Conservation (phyloP, 2,113 vertebrate species). For the Stictonetta naevosa region DNA sequence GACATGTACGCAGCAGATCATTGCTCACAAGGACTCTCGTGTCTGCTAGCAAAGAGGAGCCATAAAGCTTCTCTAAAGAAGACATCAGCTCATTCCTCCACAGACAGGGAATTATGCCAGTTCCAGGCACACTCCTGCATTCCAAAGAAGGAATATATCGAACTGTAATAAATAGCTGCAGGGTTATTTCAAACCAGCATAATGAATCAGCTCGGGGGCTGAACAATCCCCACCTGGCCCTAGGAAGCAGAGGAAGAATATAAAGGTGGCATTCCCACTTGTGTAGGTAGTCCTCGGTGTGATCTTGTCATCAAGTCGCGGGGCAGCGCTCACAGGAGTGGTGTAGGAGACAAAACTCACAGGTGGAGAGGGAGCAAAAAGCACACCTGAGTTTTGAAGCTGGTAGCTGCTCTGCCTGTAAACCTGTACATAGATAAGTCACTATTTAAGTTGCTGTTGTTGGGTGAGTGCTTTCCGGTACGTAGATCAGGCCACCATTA, state of each 20-base stretch:
- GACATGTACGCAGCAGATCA: neutral
- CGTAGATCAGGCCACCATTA: neutral
- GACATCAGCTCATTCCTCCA: neutral
- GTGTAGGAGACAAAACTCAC: neutral
- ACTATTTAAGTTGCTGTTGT: neutral
- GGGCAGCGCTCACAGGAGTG: neutral
- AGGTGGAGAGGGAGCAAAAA: neutral
- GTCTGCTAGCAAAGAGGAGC: neutral
- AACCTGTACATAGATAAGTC: neutral
- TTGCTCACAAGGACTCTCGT: neutral
- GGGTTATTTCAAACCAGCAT: slow-evolving; percentile 14
- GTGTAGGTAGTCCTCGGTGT: neutral
- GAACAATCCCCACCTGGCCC: neutral
- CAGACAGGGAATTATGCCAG: neutral
- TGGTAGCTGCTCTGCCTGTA: neutral
- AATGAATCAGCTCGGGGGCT: slow-evolving; percentile 37
- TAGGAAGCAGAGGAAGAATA: neutral
- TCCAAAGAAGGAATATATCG: neutral
- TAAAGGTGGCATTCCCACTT: slow-evolving; percentile 16
- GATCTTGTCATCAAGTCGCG: neutral
- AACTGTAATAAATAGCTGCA: neutral
- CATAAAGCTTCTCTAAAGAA: neutral
- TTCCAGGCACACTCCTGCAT: neutral
- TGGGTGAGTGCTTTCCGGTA: neutral
- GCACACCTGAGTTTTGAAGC: neutral